Conservation (phyloP, 2,888 invertebrate genomes). For the Anodontia alba region DNA sequence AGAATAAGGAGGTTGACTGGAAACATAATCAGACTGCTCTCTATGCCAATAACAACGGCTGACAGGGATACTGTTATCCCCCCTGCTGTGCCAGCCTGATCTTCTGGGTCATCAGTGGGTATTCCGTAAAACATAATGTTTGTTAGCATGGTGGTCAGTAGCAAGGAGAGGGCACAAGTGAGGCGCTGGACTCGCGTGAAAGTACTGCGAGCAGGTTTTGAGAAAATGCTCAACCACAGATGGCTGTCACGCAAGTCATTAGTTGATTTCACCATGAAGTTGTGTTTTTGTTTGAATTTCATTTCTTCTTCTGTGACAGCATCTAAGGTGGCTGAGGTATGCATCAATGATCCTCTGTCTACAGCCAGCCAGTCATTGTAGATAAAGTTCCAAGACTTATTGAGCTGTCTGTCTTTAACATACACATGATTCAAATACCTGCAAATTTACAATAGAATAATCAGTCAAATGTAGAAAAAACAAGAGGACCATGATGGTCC, state of each 20-base stretch:
- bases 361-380: conserved; percentile 78
- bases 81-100: conserved; percentile 60
- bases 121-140: conserved; percentile 82
- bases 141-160: conserved; percentile 79
- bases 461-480: too few relatives aligned
- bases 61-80: conserved; percentile 61
- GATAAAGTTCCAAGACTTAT: conserved; percentile 72
- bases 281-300: conserved; percentile 50
- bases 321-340: conserved; percentile 59
- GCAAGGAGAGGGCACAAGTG: conserved; percentile 78
- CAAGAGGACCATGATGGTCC: too few relatives aligned
- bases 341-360: conserved; percentile 57
- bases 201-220: conserved; percentile 73
- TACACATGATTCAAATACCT: conserved; percentile 78
- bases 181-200: conserved; percentile 82
- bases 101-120: conserved; percentile 70
- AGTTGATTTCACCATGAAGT: conserved; percentile 65
- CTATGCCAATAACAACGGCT: conserved; percentile 71
- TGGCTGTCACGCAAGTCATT: conserved; percentile 78
- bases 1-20: conserved; percentile 75
- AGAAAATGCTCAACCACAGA: conserved; percentile 82
- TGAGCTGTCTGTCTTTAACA: conserved; percentile 74
- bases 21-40: conserved; percentile 74
- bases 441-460: conserved; percentile 2
- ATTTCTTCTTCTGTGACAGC: conserved; percentile 59